These are phyloP conservation scores for Petrolisthes manimaculis DNA, from an alignment of 2,888 invertebrate species.

Conservation along the genomic window DNA sequence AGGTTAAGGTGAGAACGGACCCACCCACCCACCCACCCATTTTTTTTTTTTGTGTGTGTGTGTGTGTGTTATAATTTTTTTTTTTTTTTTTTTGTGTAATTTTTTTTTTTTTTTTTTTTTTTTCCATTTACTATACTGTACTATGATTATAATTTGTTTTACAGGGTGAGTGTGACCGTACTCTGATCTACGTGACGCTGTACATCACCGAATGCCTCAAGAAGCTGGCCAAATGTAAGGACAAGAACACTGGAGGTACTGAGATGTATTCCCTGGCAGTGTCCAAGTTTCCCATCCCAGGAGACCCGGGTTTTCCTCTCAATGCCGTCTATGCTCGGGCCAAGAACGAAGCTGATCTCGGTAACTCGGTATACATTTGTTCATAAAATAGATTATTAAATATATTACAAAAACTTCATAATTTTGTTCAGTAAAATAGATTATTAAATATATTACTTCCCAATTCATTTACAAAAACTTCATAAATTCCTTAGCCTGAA, in stretches of 20 bases:
- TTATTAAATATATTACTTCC: too few species aligned
- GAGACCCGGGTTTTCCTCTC: constrained; percentile 92
- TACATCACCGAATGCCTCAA: constrained; percentile 98
- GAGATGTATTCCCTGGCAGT: constrained; percentile 97
- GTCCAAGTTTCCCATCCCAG: constrained; percentile 95
- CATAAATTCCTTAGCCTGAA: too few species aligned
- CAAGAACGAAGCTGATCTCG: constrained; percentile 81
- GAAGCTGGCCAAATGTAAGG: constrained; percentile 90
- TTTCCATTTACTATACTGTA: not conserved
- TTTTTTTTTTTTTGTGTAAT: too few species aligned
- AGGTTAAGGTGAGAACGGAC: constrained; percentile 83
- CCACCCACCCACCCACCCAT: too few species aligned
- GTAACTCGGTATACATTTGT: constrained; percentile 71
- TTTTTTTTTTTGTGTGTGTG: too few species aligned
- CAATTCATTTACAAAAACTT: too few species aligned
- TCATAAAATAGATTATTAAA: too few species aligned
- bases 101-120: too few species aligned
- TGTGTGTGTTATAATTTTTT: too few species aligned
- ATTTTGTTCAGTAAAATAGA: too few species aligned
- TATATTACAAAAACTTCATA: too few species aligned
- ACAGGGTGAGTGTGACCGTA: constrained; percentile 94
- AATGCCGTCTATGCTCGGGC: constrained; percentile 96
- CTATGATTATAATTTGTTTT: not conserved
- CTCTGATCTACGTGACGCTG: constrained; percentile 95
- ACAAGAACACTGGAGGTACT: constrained; percentile 82